phyloP scores from a whole-genome alignment of 64 coral and sea anemone species.

The Pachyseris speciosa region DNA sequence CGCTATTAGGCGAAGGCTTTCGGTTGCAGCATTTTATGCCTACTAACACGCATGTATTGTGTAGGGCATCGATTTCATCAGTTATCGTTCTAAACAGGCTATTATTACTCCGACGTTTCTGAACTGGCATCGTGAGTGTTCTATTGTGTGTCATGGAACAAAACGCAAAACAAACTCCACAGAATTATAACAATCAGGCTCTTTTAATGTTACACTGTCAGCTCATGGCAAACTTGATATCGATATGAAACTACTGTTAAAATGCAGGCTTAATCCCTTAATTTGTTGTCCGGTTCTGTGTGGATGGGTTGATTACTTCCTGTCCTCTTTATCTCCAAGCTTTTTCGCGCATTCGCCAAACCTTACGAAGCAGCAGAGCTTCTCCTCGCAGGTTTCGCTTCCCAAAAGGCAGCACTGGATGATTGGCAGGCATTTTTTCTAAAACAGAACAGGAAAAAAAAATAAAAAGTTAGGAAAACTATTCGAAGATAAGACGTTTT shows the following conservation, averaged over 20 bases:
- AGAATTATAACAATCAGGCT: slow-evolving; percentile 28
- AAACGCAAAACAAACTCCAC: not conserved
- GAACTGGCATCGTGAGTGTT: too few relatives aligned
- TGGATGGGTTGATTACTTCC: not conserved
- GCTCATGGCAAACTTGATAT: slow-evolving; percentile 26
- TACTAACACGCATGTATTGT: too few relatives aligned
- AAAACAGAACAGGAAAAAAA: not conserved
- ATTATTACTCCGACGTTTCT: too few relatives aligned
- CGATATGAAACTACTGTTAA: slow-evolving; percentile 1
- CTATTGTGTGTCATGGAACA: not conserved
- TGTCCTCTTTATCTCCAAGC: not conserved
- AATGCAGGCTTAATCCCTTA: not conserved
- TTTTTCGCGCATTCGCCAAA: slow-evolving; percentile 1
- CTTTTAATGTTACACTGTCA: slow-evolving; percentile 21
- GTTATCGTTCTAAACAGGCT: too few relatives aligned
- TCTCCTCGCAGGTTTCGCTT: slow-evolving; percentile 7
- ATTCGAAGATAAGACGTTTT: too few relatives aligned
- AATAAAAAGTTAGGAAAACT: too few relatives aligned
- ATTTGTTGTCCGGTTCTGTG: not conserved
- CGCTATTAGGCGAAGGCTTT: too few relatives aligned
- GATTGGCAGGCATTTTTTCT: slow-evolving; percentile 18
- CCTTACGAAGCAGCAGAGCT: slow-evolving; percentile 22
- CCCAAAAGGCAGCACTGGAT: slow-evolving; percentile 13
- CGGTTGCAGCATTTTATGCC: too few relatives aligned
- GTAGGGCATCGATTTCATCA: too few relatives aligned